Evolutionary conservation across 1,140 invertebrate species (phyloP), one percentile per base, ranked within the genome.

Genomic region (Drosophila melanica): DNA sequence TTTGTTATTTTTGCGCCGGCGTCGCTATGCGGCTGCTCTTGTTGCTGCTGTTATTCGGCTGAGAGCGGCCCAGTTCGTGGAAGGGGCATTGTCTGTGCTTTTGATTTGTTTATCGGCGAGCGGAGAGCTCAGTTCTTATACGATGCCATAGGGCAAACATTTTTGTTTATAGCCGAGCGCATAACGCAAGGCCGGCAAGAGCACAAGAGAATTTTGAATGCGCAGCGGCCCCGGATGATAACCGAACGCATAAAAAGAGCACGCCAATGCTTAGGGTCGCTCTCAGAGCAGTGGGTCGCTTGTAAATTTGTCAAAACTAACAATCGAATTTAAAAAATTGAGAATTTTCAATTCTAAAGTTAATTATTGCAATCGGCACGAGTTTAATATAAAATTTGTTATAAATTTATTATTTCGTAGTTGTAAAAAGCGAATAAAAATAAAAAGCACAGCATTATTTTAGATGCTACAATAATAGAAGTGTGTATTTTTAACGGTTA

Each of bases 141-240:
- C 27, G 42, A 35, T 45, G 54, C 62, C 50, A 51, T 20, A 44
- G 73, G 20, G 50, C 63, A 77, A 81, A 60, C 62, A 60, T 68
- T 84, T 71, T 84, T 84, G 80, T 84, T 84, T 84, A 84, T 84
- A 65, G 60, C 76, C 58, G 72, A 84, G 76, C 72, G 76, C 67
- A 55, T 37, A 71, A 63, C 64, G 62, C 39, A 72, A 66, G 63
- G 77, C 80, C 73, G 80, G 81, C 69, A 66, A 85, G 42, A 67
- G 59, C 47, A 57, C 37, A 50, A 51, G 20, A 12, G 8, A 47
- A 45, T 41, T 42, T 42, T n/a, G 10, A 57, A 50, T 66, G 54
- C 44, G 58, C 62, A 45, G 35, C 76, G 64, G 47, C 27, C 39
- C 5, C 27, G 23, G 10, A 37, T 23, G 16, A 18, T 18, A 8